Evolutionary conservation across 2,113 vertebrate species (phyloP).

Genomic region (Melanocharis versteri): DNA sequence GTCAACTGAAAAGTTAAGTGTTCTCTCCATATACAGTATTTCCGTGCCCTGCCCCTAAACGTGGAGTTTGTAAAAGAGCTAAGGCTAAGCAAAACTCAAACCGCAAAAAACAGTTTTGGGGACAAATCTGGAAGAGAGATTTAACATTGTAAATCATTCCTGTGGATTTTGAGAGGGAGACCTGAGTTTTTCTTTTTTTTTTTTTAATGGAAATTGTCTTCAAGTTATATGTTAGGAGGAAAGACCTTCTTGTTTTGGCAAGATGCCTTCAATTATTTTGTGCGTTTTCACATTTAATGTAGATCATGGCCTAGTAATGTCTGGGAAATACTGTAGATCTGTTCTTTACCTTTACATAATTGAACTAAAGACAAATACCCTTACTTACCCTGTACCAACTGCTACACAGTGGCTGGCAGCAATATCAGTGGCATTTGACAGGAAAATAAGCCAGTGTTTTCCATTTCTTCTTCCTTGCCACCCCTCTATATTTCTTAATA

Average conservation of each 20-base stretch:
- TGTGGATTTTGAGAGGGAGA: background rate
- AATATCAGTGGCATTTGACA: background rate
- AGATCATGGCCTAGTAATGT: background rate
- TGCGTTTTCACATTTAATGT: background rate
- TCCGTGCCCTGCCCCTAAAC: rapidly evolving
- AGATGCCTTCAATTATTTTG: background rate
- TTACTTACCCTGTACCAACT: background rate
- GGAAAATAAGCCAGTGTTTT: background rate
- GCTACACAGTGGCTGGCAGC: background rate
- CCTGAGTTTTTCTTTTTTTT: background rate
- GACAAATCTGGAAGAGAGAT: background rate
- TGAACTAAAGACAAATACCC: background rate
- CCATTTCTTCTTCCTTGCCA: background rate
- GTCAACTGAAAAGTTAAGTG: background rate
- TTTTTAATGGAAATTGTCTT: background rate
- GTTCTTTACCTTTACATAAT: background rate
- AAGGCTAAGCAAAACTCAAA: background rate
- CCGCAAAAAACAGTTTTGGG: background rate
- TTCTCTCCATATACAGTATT: background rate
- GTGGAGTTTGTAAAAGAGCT: background rate
- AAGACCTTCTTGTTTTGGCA: background rate
- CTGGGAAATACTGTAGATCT: background rate
- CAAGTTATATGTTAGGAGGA: background rate
- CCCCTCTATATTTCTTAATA: background rate
- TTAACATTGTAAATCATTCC: background rate